Evolutionary conservation across 2,113 vertebrate species (phyloP), one percentile per base, ranked within the genome.

Genomic region (Phyllopteryx taeniolatus): DNA sequence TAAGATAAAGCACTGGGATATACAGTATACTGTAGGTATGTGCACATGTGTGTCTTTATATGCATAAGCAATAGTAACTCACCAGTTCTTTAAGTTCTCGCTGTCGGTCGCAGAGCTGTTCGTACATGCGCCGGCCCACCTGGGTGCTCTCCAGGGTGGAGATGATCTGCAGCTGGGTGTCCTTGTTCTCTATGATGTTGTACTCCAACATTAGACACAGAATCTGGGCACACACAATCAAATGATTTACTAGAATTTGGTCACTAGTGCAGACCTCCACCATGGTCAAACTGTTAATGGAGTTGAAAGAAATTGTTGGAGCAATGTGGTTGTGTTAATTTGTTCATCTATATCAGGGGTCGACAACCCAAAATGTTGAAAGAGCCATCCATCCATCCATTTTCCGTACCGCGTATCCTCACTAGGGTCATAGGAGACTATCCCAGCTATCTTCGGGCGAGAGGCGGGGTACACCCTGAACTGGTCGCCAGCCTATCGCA

Each of bases 81-180:
- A 99, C 98, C 95, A 99, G 94, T 82, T 99, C 98, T 86, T 98
- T 98, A 42, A 99, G 92, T 84, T 99, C 98, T 73, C 98, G 90
- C 93, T 99, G 98, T 54, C 98, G 90, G 88, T 99, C 96, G 3
- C 97, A 99, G 66, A 99, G 96, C 92, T 97, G 98, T 91, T 99
- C 98, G 9, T 99, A 99, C 96, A 99, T 99, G 87, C 94, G 95
- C 67, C 95, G 95, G 70, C 98, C 98, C 78, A 95, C 94, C 51
- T 94, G 94, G 4, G 96, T 99, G 94, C 97, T 99, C 92, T 98
- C 95, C 88, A 99, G 93, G 5, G 97, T 99, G 59, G 97, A 99
- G 92, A 99, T 98, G 93, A 99, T 98, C 94, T 99, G 98, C 82
- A 99, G 94, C 90, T 99, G 97, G 0, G 96, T 98, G 93, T 99